These are phyloP conservation scores for Trogon melanurus DNA, from an alignment of 2,113 vertebrate genomes.

Conservation along the genomic window DNA sequence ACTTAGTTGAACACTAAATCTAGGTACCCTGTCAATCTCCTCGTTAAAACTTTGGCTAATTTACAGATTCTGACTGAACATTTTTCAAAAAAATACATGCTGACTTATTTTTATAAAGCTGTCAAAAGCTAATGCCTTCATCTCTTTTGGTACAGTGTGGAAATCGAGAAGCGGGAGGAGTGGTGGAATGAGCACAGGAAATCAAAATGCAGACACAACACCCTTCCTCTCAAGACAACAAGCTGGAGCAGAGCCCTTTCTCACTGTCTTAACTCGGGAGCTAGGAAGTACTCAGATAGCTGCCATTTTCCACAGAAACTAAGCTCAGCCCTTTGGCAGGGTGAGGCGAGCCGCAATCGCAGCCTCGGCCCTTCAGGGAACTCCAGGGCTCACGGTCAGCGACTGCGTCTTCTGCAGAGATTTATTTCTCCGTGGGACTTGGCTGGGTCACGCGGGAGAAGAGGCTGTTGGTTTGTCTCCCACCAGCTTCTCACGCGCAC, in stretches of 20 bases:
- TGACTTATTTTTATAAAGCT: neutral
- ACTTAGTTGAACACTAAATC: neutral
- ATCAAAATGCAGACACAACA: neutral
- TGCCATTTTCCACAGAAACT: conserved; percentile 2
- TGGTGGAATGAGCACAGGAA: neutral
- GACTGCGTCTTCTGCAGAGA: neutral
- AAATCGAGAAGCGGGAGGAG: neutral
- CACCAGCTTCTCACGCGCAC: neutral
- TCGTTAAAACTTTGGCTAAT: neutral
- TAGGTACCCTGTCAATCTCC: neutral
- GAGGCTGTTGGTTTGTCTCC: neutral
- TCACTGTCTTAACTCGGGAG: neutral
- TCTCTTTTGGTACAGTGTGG: neutral
- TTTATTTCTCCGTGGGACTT: neutral
- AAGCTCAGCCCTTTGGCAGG: neutral
- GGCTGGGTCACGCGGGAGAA: neutral
- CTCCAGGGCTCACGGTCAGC: neutral
- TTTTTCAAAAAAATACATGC: neutral
- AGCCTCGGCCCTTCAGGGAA: neutral
- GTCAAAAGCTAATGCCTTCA: neutral
- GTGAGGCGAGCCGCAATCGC: neutral
- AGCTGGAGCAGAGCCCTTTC: neutral
- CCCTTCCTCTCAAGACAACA: neutral
- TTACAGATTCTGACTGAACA: neutral
- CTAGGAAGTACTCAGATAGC: neutral